Base-by-base conservation (phyloP, 2,113 vertebrate species). In the Colaptes auratus region DNA sequence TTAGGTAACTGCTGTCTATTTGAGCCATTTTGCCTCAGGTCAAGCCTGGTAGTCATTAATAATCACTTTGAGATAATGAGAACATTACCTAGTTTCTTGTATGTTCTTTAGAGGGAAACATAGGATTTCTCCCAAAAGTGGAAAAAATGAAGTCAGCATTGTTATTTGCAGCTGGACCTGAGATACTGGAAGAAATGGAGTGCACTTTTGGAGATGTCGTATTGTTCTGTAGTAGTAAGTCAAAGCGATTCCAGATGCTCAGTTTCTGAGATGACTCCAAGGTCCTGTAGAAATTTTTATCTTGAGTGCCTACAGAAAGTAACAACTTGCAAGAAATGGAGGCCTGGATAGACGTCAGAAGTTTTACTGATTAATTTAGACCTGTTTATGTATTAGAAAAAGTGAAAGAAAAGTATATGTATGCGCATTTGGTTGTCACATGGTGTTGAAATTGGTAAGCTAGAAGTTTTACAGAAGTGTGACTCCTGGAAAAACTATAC, bases 341-440 rank as follows among this genome's bases (percentile, higher is more conserved):
- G 10, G 4, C 27, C 10, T 2, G 1, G 6, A 20, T 64, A 15
- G 24, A 4, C 36, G n/a, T 30, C 20, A 3, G 5, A n/a, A 33
- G 11, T 63, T 85, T 23, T 67, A 27, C 42, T 75, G 42, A 35
- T 71, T 75, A 50, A 25, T 81, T 79, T 82, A 67, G 31, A 42
- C 19, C 8, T 31, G 6, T 36, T 83, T 27, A 15, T 55, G 72
- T 71, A 35, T 79, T 75, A 64, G 39, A 70, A 81, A 33, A 84
- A 7, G 25, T 83, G 42, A 36, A 70, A 87, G 15, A 63, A 25
- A 76, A 61, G 10, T 35, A 4, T 31, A 24, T 7, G 1, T 64
- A 1, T 52, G 7, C 44, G 4, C 7, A 39, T 77, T 84, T 93
- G 19, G 6, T 24, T 67, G 15, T 44, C 9, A 39, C 0, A 0